Percentiles rank a stretch among this genome's conserved stretches.
phyloP scores from a whole-genome alignment of 2,797 vertebrate genomes.

The Momotus momota region DNA sequence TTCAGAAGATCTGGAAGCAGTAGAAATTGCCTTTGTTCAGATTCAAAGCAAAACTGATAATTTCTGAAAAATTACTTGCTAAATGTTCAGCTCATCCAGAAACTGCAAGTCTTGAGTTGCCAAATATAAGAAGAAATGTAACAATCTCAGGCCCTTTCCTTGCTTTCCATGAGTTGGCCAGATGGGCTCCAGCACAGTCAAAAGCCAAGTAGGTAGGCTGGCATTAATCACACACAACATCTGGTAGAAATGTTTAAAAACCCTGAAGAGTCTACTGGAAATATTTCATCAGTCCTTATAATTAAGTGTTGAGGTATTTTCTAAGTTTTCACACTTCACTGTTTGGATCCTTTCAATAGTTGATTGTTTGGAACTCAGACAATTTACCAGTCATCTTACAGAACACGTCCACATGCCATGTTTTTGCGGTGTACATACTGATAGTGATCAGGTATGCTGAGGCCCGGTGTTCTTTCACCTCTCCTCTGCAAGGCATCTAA shows the following conservation, averaged over 20 bases:
- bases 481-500: neutral
- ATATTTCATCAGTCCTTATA: neutral
- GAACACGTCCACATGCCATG: neutral
- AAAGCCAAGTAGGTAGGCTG: neutral
- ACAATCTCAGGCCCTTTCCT: neutral
- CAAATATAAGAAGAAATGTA: neutral
- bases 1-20: neutral
- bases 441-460: neutral
- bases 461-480: neutral
- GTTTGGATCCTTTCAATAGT: neutral
- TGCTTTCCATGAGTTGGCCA: neutral
- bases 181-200: neutral
- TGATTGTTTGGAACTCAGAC: neutral
- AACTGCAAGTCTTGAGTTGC: neutral
- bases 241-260: neutral
- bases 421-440: neutral
- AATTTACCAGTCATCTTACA: neutral
- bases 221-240: neutral
- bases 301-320: neutral
- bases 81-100: neutral
- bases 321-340: neutral
- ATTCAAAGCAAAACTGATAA: neutral
- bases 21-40: neutral
- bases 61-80: conserved; percentile 2
- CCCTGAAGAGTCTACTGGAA: neutral